Percentiles rank a stretch among this genome's conserved stretches.
These are phyloP conservation scores for Cephalopholis sonnerati DNA, from an alignment of 2,113 vertebrate genomes.

Conservation along the genomic window DNA sequence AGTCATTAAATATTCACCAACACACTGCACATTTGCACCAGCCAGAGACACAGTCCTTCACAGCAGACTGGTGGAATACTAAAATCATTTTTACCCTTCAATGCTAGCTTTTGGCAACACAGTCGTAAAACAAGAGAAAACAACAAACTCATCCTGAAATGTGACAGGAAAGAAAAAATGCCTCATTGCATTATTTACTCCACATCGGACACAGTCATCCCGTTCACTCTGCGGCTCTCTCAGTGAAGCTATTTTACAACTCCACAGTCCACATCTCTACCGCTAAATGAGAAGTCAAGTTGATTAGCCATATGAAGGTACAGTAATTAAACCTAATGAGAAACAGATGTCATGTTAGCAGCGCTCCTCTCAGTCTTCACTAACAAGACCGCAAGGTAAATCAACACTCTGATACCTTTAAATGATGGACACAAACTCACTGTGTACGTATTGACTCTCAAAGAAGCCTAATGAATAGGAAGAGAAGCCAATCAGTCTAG, in stretches of 20 bases:
- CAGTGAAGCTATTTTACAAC: slow-evolving; percentile 14
- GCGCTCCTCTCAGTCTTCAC: slow-evolving; percentile 20
- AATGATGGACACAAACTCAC: not conserved
- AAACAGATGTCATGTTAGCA: slow-evolving; percentile 1
- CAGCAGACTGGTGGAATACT: slow-evolving; percentile 69
- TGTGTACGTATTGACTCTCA: not conserved
- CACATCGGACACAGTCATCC: not conserved
- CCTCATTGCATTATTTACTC: slow-evolving; percentile 3
- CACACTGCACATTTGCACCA: slow-evolving; percentile 53
- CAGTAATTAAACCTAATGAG: slow-evolving; percentile 51
- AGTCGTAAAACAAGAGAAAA: slow-evolving; percentile 34
- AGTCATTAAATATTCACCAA: slow-evolving; percentile 82
- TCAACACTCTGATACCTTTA: slow-evolving; percentile 1
- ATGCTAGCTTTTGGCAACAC: slow-evolving; percentile 24
- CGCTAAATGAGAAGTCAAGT: not conserved
- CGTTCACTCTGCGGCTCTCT: slow-evolving; percentile 1
- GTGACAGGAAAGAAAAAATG: slow-evolving; percentile 45
- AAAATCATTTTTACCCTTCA: slow-evolving; percentile 37
- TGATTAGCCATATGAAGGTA: slow-evolving; percentile 33
- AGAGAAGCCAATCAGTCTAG: not conserved
- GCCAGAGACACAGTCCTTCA: slow-evolving; percentile 43
- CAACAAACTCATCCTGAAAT: slow-evolving; percentile 38
- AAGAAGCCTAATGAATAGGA: slow-evolving; percentile 15
- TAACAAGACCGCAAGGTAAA: slow-evolving; percentile 29
- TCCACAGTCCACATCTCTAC: slow-evolving; percentile 19